A percentile compares a stretch with the other conserved stretches of the same genome.
Conservation (phyloP, 2,888 invertebrate species). For the Phortica okadai region DNA sequence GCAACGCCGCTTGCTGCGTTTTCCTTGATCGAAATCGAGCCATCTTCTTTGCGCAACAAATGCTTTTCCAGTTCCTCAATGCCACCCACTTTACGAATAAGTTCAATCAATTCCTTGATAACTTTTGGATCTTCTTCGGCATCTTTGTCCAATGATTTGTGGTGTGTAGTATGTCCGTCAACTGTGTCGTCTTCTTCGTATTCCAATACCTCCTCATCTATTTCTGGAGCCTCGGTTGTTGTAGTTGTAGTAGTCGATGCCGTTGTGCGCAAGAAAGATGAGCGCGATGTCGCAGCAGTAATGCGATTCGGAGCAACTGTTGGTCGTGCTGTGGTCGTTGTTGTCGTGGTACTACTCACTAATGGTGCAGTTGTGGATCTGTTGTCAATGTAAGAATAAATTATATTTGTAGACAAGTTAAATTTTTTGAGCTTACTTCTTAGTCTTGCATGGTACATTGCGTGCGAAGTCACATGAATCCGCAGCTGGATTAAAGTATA, state of each 20-base stretch:
- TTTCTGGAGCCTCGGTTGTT: constrained; percentile 68
- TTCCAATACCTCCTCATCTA: constrained; percentile 77
- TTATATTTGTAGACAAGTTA: neutral
- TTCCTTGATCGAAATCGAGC: constrained; percentile 77
- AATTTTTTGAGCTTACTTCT: constrained; percentile 63
- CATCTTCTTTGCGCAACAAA: constrained; percentile 79
- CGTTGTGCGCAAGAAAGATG: constrained; percentile 63
- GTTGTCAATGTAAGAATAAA: neutral
- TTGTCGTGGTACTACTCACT: constrained; percentile 77
- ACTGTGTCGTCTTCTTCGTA: constrained; percentile 77
- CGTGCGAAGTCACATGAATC: constrained; percentile 95
- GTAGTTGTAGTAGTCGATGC: constrained; percentile 76
- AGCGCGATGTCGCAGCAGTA: constrained; percentile 76
- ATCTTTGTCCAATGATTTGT: constrained; percentile 56
- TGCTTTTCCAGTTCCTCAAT: constrained; percentile 91
- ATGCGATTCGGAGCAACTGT: constrained; percentile 77
- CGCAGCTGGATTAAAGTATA: constrained; percentile 93
- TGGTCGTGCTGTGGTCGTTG: constrained; percentile 72
- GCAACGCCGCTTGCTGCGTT: constrained; percentile 69
- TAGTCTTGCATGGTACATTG: constrained; percentile 87
- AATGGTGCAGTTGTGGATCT: constrained; percentile 79
- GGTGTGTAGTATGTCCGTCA: constrained; percentile 44
- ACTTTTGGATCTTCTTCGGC: constrained; percentile 78
- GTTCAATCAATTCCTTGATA: constrained; percentile 88
- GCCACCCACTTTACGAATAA: constrained; percentile 92